phyloP scores from a whole-genome alignment of 2,797 vertebrate genomes.

The Brachymystax lenok region DNA sequence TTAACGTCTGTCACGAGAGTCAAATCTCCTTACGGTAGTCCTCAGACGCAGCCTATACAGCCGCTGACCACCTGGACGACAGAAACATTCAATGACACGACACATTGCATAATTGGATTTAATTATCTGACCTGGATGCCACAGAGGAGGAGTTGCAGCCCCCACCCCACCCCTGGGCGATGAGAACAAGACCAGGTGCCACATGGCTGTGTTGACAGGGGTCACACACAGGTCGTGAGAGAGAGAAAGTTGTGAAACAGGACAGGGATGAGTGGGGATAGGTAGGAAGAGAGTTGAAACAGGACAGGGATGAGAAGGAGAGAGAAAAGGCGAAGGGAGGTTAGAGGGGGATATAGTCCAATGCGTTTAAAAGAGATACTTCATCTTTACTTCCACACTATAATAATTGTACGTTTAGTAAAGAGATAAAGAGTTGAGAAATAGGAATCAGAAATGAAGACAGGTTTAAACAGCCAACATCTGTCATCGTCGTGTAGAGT shows the following conservation, averaged over 20 bases:
- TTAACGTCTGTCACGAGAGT: no score
- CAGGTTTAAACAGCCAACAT: constrained; percentile 23
- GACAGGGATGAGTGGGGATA: constrained; percentile 59
- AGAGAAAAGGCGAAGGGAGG: neutral
- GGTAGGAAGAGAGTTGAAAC: neutral
- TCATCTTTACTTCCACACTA: no score
- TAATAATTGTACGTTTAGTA: neutral
- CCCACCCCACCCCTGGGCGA: constrained; percentile 73
- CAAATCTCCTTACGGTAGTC: constrained; percentile 78
- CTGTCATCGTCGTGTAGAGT: constrained; percentile 21
- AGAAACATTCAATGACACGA: constrained; percentile 59
- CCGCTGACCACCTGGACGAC: constrained; percentile 87
- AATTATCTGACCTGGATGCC: constrained; percentile 72
- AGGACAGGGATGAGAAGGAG: neutral
- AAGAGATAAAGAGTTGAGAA: constrained; percentile 25
- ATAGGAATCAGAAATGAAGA: constrained; percentile 30
- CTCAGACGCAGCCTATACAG: constrained; percentile 82
- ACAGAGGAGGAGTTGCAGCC: constrained; percentile 81
- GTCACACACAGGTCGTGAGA: constrained; percentile 63
- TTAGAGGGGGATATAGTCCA: neutral
- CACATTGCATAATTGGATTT: no score
- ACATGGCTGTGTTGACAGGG: constrained; percentile 79
- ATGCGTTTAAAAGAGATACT: neutral
- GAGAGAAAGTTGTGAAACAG: constrained; percentile 61
- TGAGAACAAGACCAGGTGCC: constrained; percentile 85